Percentiles rank a stretch among this genome's conserved stretches.
phyloP scores from a whole-genome alignment of 2,797 vertebrate genomes.

The Margarornis squamiger region DNA sequence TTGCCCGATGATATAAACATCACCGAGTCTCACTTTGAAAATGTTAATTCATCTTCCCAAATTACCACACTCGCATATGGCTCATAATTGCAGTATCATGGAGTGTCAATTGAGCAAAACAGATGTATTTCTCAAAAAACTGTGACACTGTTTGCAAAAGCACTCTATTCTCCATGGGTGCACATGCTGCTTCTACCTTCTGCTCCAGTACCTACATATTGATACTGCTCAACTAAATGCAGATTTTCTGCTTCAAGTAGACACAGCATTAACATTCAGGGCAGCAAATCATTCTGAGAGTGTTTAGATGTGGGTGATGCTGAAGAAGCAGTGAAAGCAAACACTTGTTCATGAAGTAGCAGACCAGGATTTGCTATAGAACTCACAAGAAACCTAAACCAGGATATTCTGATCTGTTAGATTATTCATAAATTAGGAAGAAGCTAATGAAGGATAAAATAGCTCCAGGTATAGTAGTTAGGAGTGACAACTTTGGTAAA shows the following conservation, averaged over 20 bases:
- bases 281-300: slow-evolving; percentile 19
- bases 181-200: slow-evolving; percentile 67
- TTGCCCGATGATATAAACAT: slow-evolving; percentile 42
- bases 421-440: neutral
- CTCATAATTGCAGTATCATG: slow-evolving; percentile 66
- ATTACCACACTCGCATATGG: slow-evolving; percentile 64
- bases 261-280: slow-evolving; percentile 34
- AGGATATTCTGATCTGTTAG: neutral
- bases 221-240: slow-evolving; percentile 57
- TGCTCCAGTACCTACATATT: slow-evolving; percentile 63
- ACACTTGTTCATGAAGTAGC: neutral
- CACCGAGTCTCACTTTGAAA: slow-evolving; percentile 45
- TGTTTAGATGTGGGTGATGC: neutral
- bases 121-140: slow-evolving; percentile 69
- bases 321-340: neutral
- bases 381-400: neutral
- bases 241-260: slow-evolving; percentile 42
- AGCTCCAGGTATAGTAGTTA: neutral
- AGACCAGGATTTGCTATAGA: neutral
- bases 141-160: slow-evolving; percentile 67
- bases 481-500: neutral
- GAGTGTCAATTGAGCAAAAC: slow-evolving; percentile 70
- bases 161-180: slow-evolving; percentile 63
- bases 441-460: neutral
- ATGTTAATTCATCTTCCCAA: slow-evolving; percentile 66